Evolutionary conservation across 2,888 invertebrate species (phyloP).

Genomic region (Anagyrus pseudococci): DNA sequence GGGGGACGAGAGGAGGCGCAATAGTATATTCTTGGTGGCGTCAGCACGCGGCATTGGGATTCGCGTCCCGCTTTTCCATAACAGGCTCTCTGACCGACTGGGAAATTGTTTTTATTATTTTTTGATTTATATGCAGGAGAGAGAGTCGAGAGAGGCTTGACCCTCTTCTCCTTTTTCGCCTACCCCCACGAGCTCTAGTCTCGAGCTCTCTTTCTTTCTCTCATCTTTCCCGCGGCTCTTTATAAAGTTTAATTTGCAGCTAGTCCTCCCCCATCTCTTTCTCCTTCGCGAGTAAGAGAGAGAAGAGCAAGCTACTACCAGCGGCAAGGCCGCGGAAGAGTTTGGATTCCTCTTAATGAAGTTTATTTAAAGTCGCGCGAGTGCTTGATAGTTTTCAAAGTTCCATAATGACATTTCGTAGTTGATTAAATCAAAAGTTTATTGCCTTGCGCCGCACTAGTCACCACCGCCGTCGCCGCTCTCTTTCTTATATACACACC

Average conservation of each 20-base stretch:
- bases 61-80: background rate
- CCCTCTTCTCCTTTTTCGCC: background rate
- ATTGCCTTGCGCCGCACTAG: conserved; percentile 13
- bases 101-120: conserved; percentile 33
- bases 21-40: no score
- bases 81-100: background rate
- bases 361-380: conserved; percentile 38
- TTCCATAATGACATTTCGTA: conserved; percentile 36
- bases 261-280: conserved; percentile 9
- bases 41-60: no score
- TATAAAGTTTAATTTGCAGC: conserved; percentile 36
- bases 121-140: conserved; percentile 22
- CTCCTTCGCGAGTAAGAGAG: background rate
- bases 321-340: conserved; percentile 11
- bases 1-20: no score
- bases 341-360: conserved; percentile 38
- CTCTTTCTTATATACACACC: no score
- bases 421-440: conserved; percentile 39
- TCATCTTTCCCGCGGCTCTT: conserved; percentile 1
- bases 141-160: no score
- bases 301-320: background rate
- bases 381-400: conserved; percentile 35
- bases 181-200: background rate
- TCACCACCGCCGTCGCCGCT: no score
- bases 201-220: background rate